A percentile compares a stretch with the other conserved stretches of the same genome.
Evolutionary conservation across 2,888 invertebrate species (phyloP).

Genomic region (Entomobrya multifasciata): DNA sequence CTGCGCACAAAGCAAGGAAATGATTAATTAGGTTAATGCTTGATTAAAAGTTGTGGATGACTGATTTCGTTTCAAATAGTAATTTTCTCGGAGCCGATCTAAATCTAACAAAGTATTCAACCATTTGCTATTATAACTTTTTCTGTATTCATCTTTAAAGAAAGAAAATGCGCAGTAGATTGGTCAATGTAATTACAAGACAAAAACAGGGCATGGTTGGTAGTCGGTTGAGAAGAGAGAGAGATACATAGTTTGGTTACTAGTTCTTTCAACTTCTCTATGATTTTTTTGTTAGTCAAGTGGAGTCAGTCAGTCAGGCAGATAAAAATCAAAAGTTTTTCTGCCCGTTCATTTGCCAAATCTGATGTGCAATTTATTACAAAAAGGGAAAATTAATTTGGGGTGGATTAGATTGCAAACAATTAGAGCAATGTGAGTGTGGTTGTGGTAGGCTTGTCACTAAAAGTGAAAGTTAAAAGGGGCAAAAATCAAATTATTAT

Average conservation of each 20-base stretch:
- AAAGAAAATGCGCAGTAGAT: background rate
- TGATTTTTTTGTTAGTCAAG: too few species aligned
- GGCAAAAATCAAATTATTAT: background rate
- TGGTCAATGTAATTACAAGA: slow-evolving; percentile 16
- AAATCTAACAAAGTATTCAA: background rate
- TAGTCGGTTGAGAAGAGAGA: background rate
- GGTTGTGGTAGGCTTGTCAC: background rate
- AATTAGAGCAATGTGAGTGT: background rate
- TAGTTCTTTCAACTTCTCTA: background rate
- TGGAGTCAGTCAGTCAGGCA: too few species aligned
- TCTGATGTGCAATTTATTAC: background rate
- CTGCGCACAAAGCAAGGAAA: slow-evolving; percentile 14
- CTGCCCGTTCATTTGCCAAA: background rate
- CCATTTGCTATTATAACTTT: background rate
- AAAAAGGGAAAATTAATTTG: slow-evolving; percentile 9
- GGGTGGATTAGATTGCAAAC: background rate
- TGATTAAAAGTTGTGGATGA: slow-evolving; percentile 37
- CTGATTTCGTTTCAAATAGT: slow-evolving; percentile 15
- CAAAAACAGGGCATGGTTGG: background rate
- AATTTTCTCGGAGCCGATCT: background rate
- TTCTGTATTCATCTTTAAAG: background rate
- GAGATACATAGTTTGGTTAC: background rate
- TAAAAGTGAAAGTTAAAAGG: slow-evolving; percentile 14
- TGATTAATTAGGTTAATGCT: slow-evolving; percentile 42
- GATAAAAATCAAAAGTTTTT: slow-evolving; percentile 2